Evolutionary conservation across 1,140 invertebrate genomes (phyloP).

Genomic region (Drosophila chauvacae): DNA sequence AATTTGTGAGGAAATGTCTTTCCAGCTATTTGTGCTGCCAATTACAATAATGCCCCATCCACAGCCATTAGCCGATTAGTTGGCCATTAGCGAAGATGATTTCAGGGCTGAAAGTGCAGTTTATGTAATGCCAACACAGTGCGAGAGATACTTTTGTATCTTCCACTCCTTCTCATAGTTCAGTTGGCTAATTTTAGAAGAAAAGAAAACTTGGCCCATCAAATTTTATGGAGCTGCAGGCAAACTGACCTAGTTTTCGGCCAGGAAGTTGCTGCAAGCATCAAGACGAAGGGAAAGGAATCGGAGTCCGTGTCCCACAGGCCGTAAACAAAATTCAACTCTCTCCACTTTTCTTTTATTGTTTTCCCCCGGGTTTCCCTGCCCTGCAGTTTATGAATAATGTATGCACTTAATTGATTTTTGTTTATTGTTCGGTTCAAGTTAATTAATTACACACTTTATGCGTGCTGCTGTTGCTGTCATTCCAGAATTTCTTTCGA

Average conservation of each 20-base stretch:
- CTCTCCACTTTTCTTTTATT: constrained; percentile 10
- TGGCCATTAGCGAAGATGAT: constrained; percentile 61
- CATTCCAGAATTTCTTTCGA: constrained; percentile 48
- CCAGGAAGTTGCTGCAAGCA: constrained; percentile 15
- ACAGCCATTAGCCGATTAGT: constrained; percentile 71
- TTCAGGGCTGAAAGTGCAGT: constrained; percentile 41
- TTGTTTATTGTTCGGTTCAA: constrained; percentile 69
- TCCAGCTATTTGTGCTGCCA: constrained; percentile 29
- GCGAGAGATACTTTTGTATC: constrained; percentile 19
- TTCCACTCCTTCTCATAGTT: constrained; percentile 4
- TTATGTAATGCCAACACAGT: constrained; percentile 19
- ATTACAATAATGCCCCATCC: constrained; percentile 68
- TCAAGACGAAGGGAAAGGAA: constrained; percentile 9
- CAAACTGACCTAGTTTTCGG: constrained; percentile 31
- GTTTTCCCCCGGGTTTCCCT: not conserved
- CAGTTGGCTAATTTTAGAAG: constrained; percentile 37
- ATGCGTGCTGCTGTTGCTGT: constrained; percentile 12
- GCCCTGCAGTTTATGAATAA: constrained; percentile 70
- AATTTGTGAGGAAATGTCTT: constrained; percentile 56
- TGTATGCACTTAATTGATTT: constrained; percentile 81
- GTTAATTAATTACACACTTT: constrained; percentile 78
- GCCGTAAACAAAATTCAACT: constrained; percentile 57
- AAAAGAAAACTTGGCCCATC: constrained; percentile 49
- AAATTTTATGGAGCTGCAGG: constrained; percentile 57
- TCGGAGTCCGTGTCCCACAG: constrained; percentile 51